phyloP scores from a whole-genome alignment of 2,888 invertebrate species.

The Euzophera pinguis region DNA sequence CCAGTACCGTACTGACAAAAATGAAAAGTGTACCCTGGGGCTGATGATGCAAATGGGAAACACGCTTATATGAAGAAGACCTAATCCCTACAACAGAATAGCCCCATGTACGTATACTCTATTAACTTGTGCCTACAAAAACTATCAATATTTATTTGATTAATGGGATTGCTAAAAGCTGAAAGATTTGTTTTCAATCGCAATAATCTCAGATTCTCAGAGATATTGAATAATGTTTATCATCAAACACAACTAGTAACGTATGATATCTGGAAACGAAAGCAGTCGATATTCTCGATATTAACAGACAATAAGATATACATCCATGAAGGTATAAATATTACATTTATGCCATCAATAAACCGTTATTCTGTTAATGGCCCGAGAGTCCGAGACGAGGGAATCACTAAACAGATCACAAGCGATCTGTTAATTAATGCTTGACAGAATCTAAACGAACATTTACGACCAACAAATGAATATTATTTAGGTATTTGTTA shows the following conservation, averaged over 20 bases:
- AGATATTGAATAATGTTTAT: constrained; percentile 1
- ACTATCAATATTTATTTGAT: no score
- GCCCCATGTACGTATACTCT: no score
- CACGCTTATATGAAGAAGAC: no score
- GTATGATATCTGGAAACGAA: neutral
- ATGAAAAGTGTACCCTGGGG: no score
- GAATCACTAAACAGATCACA: neutral
- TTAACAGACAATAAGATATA: neutral
- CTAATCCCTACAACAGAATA: no score
- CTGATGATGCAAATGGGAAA: no score
- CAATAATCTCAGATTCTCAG: no score
- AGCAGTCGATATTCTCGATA: neutral
- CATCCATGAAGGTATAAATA: no score
- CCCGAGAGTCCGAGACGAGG: neutral
- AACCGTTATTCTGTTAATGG: constrained; percentile 2
- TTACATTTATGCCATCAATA: constrained; percentile 1
- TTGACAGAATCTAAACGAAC: neutral
- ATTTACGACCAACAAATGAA: neutral
- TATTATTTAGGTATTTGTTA: neutral
- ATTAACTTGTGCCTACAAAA: no score
- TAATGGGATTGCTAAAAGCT: no score
- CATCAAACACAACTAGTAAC: neutral
- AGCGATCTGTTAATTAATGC: constrained; percentile 10
- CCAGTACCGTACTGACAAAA: no score
- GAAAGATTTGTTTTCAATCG: no score